A percentile compares a stretch with the other conserved stretches of the same genome.
These are phyloP conservation scores for Aporophyla lueneburgensis DNA, from an alignment of 2,888 invertebrate species.

Conservation along the genomic window DNA sequence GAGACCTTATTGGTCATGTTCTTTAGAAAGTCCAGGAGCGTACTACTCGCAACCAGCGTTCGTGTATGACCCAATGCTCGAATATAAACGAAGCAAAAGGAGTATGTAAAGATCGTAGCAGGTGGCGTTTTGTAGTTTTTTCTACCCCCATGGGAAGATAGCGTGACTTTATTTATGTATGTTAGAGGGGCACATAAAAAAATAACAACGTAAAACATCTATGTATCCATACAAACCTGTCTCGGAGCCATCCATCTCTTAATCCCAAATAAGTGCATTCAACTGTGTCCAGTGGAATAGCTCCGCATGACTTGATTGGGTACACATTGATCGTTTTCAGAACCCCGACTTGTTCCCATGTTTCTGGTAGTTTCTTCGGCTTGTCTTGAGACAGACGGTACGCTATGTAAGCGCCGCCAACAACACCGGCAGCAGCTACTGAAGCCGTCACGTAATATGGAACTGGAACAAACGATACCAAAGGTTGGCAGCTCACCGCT, in stretches of 20 bases:
- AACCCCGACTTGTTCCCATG: constrained; percentile 91
- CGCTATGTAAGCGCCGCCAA: constrained; percentile 80
- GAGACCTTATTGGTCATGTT: neutral
- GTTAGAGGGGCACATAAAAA: neutral
- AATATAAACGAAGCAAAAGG: neutral
- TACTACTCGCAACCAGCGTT: neutral
- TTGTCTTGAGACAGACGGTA: constrained; percentile 75
- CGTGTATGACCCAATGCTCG: neutral
- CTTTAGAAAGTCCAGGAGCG: neutral
- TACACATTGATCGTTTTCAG: constrained; percentile 89
- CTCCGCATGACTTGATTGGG: constrained; percentile 92
- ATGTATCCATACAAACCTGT: constrained; percentile 79
- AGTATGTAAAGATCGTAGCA: neutral
- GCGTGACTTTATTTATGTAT: neutral
- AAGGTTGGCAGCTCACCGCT: constrained; percentile 1
- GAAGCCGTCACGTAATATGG: constrained; percentile 75
- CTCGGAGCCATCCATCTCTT: constrained; percentile 89
- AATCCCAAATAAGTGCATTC: constrained; percentile 90
- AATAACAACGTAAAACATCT: neutral
- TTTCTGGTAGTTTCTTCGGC: constrained; percentile 80
- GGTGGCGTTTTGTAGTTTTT: neutral
- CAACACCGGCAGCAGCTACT: constrained; percentile 75
- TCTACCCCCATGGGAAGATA: neutral
- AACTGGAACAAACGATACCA: constrained; percentile 65
- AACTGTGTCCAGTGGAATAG: constrained; percentile 85